Evolutionary conservation across 2,888 invertebrate genomes (phyloP).

Genomic region (Leptothorax acervorum): DNA sequence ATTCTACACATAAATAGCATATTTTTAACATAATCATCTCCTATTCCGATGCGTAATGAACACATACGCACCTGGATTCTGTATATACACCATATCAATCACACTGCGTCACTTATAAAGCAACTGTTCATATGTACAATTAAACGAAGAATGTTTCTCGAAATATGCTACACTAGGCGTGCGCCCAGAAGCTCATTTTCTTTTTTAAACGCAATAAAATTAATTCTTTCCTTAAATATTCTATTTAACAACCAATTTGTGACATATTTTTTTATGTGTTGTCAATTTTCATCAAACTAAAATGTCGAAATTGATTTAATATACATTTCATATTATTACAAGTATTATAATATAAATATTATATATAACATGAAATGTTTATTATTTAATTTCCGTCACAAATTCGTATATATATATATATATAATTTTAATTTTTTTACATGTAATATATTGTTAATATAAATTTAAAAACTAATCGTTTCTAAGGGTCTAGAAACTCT

Average conservation of each 20-base stretch:
- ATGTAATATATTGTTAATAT: background rate
- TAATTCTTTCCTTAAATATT: background rate
- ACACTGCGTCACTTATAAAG: slow-evolving; percentile 69
- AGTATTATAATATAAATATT: too few relatives aligned
- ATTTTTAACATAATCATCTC: slow-evolving; percentile 74
- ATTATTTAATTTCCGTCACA: background rate
- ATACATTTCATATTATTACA: background rate
- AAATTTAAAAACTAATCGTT: background rate
- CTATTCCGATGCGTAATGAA: slow-evolving; percentile 56
- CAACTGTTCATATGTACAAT: slow-evolving; percentile 78
- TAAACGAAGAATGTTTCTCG: slow-evolving; percentile 66
- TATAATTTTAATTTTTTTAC: background rate
- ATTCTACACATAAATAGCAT: slow-evolving; percentile 79
- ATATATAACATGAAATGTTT: background rate
- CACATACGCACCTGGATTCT: slow-evolving; percentile 58
- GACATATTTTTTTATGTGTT: background rate
- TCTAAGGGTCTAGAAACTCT: background rate
- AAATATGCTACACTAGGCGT: slow-evolving; percentile 65
- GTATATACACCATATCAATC: slow-evolving; percentile 74
- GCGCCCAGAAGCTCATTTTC: background rate
- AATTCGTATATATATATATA: background rate
- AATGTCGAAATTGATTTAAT: background rate
- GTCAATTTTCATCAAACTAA: slow-evolving; percentile 5
- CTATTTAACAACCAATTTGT: background rate
- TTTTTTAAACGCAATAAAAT: slow-evolving; percentile 1